Conservation (phyloP, 2,888 invertebrate genomes). For the Leptinotarsa tumamoca region DNA sequence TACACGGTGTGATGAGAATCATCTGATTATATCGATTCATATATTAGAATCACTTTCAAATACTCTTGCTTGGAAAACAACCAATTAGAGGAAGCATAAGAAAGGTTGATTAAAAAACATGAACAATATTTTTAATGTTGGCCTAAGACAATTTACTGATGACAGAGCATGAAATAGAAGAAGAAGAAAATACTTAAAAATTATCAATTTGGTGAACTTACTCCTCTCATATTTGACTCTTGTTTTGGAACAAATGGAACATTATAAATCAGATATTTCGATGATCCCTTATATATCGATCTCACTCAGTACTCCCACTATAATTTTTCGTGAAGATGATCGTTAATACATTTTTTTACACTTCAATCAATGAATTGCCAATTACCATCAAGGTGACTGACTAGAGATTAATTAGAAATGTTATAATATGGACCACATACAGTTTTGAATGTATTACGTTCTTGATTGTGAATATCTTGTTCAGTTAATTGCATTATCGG, state of each 20-base stretch:
- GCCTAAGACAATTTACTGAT: too few species aligned
- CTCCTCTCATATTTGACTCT: constrained; percentile 33
- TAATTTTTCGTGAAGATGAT: constrained; percentile 28
- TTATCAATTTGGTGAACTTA: constrained; percentile 20
- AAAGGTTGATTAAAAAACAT: too few species aligned
- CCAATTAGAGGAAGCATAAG: too few species aligned
- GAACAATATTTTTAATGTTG: too few species aligned
- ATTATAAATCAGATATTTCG: constrained; percentile 25
- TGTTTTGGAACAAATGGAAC: constrained; percentile 17
- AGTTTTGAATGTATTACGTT: background rate
- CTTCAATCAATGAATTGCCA: constrained; percentile 32
- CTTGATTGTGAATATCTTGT: background rate
- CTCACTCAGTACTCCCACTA: constrained; percentile 31
- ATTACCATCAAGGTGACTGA: constrained; percentile 37
- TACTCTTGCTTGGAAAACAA: too few species aligned
- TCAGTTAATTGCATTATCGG: background rate
- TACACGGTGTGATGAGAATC: too few species aligned
- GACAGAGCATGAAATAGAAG: too few species aligned
- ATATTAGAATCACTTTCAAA: too few species aligned
- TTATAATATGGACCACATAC: constrained; percentile 30
- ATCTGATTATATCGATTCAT: too few species aligned
- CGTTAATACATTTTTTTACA: constrained; percentile 20
- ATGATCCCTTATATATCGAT: constrained; percentile 26
- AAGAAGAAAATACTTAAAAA: background rate
- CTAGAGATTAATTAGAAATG: constrained; percentile 24